phyloP scores from a whole-genome alignment of 2,797 vertebrate genomes.

The Sorex maritimensis region DNA sequence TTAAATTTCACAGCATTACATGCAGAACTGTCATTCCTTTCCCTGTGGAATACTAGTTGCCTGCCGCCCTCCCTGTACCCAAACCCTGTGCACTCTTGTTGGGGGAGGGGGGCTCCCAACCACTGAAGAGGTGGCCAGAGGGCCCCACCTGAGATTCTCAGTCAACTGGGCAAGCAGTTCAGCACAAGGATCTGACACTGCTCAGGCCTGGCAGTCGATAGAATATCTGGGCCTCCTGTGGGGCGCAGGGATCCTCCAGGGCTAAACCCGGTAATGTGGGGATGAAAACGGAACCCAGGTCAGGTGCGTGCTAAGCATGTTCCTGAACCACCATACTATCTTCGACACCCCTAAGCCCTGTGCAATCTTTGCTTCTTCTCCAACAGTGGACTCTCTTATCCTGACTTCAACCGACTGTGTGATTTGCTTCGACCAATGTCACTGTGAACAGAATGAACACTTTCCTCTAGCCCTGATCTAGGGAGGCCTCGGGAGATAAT shows the following conservation, averaged over 20 bases:
- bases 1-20: slow-evolving; percentile 37
- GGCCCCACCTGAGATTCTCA: no score
- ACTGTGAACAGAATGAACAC: not conserved
- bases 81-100: not conserved
- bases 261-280: no score
- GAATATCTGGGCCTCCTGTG: no score
- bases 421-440: not conserved
- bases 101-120: no score
- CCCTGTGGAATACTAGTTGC: not conserved
- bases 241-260: no score
- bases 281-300: no score
- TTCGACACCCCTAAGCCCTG: not conserved
- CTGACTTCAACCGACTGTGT: not conserved
- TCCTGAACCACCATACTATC: not conserved
- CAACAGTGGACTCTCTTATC: not conserved
- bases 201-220: no score
- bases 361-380: not conserved
- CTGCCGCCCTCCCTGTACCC: not conserved
- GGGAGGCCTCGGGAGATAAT: not conserved
- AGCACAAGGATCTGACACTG: no score
- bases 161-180: no score
- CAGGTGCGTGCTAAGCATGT: no score
- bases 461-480: not conserved
- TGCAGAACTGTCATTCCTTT: not conserved
- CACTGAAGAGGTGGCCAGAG: no score